phyloP scores from a whole-genome alignment of 2,797 vertebrate genomes.

The Tinamus major region DNA sequence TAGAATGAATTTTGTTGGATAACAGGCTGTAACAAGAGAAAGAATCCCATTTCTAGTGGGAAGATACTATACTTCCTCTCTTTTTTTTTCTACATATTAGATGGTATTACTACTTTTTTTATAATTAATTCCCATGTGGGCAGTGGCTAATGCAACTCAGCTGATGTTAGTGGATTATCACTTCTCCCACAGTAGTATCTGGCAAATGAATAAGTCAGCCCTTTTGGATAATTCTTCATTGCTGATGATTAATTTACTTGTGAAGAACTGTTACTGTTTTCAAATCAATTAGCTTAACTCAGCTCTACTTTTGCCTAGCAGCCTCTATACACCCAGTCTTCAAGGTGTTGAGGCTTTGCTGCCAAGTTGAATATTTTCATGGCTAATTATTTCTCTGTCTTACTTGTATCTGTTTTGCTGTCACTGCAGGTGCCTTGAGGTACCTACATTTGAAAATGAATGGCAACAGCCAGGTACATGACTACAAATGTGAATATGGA shows the following conservation, averaged over 20 bases:
- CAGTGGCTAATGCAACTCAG: background rate
- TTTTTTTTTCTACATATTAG: background rate
- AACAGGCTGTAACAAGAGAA: background rate
- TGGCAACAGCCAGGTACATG: background rate
- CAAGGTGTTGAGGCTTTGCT: background rate
- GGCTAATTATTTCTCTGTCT: background rate
- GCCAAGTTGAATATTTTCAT: background rate
- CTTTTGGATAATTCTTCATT: background rate
- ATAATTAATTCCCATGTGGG: background rate
- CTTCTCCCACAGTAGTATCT: background rate
- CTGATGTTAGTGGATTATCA: background rate
- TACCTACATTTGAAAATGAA: background rate
- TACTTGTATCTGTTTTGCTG: background rate
- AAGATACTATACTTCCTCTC: background rate
- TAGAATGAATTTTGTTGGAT: background rate
- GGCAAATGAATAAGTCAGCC: background rate
- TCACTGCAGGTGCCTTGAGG: background rate
- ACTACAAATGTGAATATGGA: background rate
- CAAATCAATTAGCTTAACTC: background rate
- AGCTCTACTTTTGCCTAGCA: background rate
- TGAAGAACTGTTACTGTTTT: background rate
- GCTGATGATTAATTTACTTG: background rate
- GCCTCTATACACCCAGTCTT: background rate
- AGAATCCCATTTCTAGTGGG: background rate
- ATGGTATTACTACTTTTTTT: background rate